These are phyloP conservation scores for Lasioglossum baleicum DNA, from an alignment of 1,140 invertebrate genomes.

Conservation along the genomic window DNA sequence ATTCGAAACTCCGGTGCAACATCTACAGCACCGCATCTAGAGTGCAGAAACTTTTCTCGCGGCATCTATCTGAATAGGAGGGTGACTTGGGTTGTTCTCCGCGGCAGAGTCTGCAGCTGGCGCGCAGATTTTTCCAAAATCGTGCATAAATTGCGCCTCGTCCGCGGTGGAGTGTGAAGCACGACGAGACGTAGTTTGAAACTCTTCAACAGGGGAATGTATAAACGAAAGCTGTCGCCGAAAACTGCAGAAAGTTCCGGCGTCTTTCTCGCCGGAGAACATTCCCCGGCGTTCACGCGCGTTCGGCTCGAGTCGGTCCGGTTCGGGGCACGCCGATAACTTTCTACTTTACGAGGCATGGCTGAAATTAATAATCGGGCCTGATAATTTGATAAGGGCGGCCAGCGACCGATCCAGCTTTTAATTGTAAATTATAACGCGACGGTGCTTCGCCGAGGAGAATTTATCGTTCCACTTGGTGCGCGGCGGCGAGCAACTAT, in stretches of 20 bases:
- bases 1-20: too few species aligned
- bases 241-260: not conserved
- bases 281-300: too few species aligned
- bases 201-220: not conserved
- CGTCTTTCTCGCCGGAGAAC: not conserved
- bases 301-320: too few species aligned
- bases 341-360: not conserved
- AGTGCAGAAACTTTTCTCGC: too few species aligned
- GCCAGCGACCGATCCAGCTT: conserved; percentile 13
- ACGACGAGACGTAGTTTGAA: not conserved
- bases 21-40: too few species aligned
- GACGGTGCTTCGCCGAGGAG: conserved; percentile 12
- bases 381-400: conserved; percentile 44
- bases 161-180: not conserved
- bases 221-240: conserved; percentile 7
- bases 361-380: conserved; percentile 23
- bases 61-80: not conserved
- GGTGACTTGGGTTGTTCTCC: not conserved
- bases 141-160: not conserved
- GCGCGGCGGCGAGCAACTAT: conserved; percentile 41
- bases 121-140: not conserved
- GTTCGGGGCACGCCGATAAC: not conserved
- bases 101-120: not conserved
- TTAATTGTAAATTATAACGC: conserved; percentile 41
- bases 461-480: conserved; percentile 55